Evolutionary conservation across 2,113 vertebrate genomes (phyloP), one percentile per base, ranked within the genome.

Genomic region (Salvator merianae): DNA sequence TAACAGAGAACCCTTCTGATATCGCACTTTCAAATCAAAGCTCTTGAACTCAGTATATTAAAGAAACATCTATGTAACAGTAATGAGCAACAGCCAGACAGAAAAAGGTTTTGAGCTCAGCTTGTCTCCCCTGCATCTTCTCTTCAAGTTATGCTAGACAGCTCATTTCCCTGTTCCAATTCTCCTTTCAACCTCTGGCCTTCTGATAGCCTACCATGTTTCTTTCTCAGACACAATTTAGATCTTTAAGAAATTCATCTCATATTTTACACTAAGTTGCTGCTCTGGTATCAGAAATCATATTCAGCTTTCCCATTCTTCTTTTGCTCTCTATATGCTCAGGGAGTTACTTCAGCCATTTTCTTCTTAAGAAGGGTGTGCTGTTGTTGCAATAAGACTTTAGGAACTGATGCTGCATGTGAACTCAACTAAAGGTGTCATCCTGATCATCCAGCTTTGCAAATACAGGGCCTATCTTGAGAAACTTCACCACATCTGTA

Each of bases 401-500:
- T 50, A 20, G 32, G 13, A 32, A 36, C 7, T n/a, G 43, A 71
- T 30, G 38, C 18, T 77, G 26, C 63, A 38, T 36, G 14, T 71
- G 62, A 70, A 70, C 14, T 55, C 50, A 43, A 36, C 36, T 36
- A 40, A 62, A 43, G 36, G 9, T 69, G 79, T 24, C 65, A n/a
- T 82, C 16, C 50, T 86, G 72, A 70, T 34, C 62, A 30, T 47
- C 28, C 24, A 47, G 63, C 36, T 70, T 82, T 82, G 79, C 79
- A 86, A 77, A 81, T 77, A 63, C 24, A 47, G 34, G 34, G 24
- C 84, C 28, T 32, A 70, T 68, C 50, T 47, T 75, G 36, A 75
- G 16, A 69, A 26, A 55, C 36, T 12, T 28, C 30, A 20, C 86
- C 87, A 76, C 79, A 47, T 86, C 85, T 72, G n/a, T 53, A 78